These are phyloP conservation scores for Zophobas atratus DNA, from an alignment of 1,140 invertebrate genomes.

Conservation along the genomic window DNA sequence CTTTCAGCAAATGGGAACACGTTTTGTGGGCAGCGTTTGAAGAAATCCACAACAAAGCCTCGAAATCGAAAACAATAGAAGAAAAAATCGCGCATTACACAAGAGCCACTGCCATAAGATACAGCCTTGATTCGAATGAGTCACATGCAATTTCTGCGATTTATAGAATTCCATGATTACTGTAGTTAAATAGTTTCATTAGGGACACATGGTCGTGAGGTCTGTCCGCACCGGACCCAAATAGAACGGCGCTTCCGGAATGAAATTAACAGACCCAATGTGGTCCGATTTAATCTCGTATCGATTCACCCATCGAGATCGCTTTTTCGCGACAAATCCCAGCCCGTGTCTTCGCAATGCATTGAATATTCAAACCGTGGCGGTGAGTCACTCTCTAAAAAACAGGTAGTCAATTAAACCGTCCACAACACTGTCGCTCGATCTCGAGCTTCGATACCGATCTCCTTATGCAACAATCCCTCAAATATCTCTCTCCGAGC, in stretches of 20 bases:
- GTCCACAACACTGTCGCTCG: conserved; percentile 9
- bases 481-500: too few species aligned
- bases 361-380: background rate
- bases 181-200: background rate
- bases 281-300: conserved; percentile 3
- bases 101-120: background rate
- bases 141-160: conserved; percentile 30
- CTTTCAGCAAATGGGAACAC: background rate
- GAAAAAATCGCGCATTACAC: conserved; percentile 14
- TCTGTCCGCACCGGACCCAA: background rate
- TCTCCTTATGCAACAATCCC: too few species aligned
- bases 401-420: conserved; percentile 41
- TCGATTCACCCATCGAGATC: background rate
- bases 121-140: conserved; percentile 20
- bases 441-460: background rate
- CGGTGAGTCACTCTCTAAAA: conserved; percentile 22
- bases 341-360: too few species aligned
- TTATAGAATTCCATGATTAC: conserved; percentile 22
- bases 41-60: conserved; percentile 9
- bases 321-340: too few species aligned
- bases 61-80: conserved; percentile 22
- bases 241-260: background rate
- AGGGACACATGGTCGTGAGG: background rate
- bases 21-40: background rate
- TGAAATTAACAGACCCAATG: background rate